phyloP scores from a whole-genome alignment of 2,888 invertebrate genomes.

The Lydus trimaculatus region DNA sequence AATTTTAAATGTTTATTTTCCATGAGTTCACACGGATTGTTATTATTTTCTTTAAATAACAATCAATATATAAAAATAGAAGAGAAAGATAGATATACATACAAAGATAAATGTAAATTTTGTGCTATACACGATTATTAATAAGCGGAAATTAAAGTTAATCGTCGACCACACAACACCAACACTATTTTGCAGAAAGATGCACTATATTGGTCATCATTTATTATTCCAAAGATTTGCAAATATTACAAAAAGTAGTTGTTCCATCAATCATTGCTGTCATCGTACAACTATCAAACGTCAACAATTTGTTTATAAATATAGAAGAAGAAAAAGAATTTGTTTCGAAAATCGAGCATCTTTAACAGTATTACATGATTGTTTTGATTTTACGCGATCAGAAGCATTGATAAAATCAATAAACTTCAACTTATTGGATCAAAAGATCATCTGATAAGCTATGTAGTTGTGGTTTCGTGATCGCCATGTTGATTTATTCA shows the following conservation, averaged over 20 bases:
- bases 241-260: too few relatives aligned
- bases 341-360: neutral
- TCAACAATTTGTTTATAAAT: neutral
- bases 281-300: neutral
- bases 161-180: too few relatives aligned
- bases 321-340: neutral
- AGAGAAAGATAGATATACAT: too few relatives aligned
- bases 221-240: too few relatives aligned
- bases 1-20: slow-evolving; percentile 59
- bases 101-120: too few relatives aligned
- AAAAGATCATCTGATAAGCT: neutral
- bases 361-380: neutral
- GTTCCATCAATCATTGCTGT: neutral
- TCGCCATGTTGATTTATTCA: neutral
- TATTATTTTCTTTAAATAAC: slow-evolving; percentile 48
- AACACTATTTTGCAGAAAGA: too few relatives aligned
- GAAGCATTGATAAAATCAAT: slow-evolving; percentile 5
- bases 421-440: slow-evolving; percentile 7
- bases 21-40: slow-evolving; percentile 52
- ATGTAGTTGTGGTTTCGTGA: neutral
- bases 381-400: slow-evolving; percentile 7
- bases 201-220: too few relatives aligned
- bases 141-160: too few relatives aligned
- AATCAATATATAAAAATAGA: neutral
- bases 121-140: too few relatives aligned